phyloP scores from a whole-genome alignment of 2,113 vertebrate species.

The Sebastes fasciatus region DNA sequence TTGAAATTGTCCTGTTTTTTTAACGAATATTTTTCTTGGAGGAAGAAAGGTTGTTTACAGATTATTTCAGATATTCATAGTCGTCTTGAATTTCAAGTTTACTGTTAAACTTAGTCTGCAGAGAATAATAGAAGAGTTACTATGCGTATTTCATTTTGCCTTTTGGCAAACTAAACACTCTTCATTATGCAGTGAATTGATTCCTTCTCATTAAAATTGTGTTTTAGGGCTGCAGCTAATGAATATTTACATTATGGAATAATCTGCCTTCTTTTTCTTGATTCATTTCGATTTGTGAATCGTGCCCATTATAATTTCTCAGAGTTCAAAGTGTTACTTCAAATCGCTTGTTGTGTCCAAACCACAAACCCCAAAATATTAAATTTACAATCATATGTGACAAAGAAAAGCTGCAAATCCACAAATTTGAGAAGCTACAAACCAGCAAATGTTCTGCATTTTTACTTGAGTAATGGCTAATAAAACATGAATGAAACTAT shows the following conservation, averaged over 20 bases:
- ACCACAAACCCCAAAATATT: background rate
- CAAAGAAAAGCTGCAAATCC: background rate
- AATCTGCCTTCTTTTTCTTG: background rate
- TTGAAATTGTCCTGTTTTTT: background rate
- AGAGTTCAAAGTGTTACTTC: background rate
- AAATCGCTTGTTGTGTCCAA: background rate
- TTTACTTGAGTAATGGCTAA: background rate
- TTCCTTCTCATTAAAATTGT: too few relatives aligned
- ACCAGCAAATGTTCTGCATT: background rate
- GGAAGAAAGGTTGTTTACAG: background rate
- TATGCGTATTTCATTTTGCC: too few relatives aligned
- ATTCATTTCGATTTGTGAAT: background rate
- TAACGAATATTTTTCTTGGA: background rate
- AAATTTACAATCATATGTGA: background rate
- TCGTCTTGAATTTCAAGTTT: background rate
- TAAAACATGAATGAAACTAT: background rate
- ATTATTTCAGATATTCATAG: background rate
- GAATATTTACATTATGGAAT: background rate
- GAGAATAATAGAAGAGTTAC: background rate
- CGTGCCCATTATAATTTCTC: background rate
- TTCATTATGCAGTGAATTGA: background rate
- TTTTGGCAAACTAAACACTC: background rate
- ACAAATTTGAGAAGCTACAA: background rate
- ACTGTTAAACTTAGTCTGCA: background rate
- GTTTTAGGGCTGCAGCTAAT: too few relatives aligned